phyloP scores from a whole-genome alignment of 2,797 vertebrate species.

The Numenius phaeopus region DNA sequence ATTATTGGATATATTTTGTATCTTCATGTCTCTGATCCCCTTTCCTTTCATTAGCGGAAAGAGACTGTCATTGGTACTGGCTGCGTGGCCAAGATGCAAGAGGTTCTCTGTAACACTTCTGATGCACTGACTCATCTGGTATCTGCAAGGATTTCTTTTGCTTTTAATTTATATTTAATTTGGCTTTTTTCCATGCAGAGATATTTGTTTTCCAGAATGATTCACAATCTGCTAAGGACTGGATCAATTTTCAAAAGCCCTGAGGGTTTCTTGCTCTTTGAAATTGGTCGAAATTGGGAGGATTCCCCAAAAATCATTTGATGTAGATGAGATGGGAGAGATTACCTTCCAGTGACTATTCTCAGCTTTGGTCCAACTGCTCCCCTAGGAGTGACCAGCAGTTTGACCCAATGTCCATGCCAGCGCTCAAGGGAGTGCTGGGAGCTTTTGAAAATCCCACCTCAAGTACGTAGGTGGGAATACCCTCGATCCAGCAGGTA shows the following conservation, averaged over 20 bases:
- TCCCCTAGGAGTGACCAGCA: neutral
- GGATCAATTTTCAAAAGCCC: neutral
- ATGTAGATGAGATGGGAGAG: neutral
- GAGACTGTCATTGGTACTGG: neutral
- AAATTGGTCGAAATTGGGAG: neutral
- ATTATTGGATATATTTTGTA: neutral
- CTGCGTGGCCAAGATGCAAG: neutral
- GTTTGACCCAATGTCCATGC: neutral
- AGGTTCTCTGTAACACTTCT: neutral
- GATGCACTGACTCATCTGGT: neutral
- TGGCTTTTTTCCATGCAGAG: neutral
- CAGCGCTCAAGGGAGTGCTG: neutral
- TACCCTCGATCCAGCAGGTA: neutral
- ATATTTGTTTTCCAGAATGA: neutral
- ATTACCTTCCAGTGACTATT: neutral
- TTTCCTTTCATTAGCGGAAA: neutral
- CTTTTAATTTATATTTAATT: neutral
- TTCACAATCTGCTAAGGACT: neutral
- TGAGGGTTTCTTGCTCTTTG: neutral
- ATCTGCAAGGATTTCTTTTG: neutral
- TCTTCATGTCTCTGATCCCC: neutral
- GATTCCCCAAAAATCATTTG: neutral
- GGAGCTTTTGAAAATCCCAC: neutral
- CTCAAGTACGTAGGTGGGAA: neutral
- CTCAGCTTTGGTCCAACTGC: neutral